phyloP scores from a whole-genome alignment of 2,888 invertebrate species.

The Diarsia dahlii region DNA sequence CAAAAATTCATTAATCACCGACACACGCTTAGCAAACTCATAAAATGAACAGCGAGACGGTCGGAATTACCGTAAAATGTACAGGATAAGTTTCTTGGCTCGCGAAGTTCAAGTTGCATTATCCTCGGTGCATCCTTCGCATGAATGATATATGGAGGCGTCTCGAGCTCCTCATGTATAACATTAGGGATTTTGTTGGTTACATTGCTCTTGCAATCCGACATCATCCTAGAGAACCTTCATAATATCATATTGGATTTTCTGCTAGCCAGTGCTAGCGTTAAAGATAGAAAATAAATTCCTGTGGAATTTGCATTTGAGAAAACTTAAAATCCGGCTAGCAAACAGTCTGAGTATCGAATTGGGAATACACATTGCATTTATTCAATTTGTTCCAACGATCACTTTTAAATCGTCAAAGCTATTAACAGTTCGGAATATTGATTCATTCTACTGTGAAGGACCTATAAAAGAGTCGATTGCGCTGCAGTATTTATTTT shows the following conservation, averaged over 20 bases:
- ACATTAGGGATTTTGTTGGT: slow-evolving; percentile 54
- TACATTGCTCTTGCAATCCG: slow-evolving; percentile 48
- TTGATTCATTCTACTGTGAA: slow-evolving; percentile 47
- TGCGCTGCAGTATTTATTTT: slow-evolving; percentile 34
- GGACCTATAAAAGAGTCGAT: slow-evolving; percentile 23
- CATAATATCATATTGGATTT: slow-evolving; percentile 23
- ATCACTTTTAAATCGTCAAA: slow-evolving; percentile 25
- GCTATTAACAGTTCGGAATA: slow-evolving; percentile 23
- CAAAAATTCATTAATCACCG: slow-evolving; percentile 64
- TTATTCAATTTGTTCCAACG: slow-evolving; percentile 20
- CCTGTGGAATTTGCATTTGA: too few relatives aligned
- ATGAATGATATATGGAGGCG: slow-evolving; percentile 65
- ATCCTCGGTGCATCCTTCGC: slow-evolving; percentile 60
- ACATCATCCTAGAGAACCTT: slow-evolving; percentile 30
- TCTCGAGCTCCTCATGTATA: slow-evolving; percentile 62
- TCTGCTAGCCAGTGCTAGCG: too few relatives aligned
- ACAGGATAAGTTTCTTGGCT: slow-evolving; percentile 48
- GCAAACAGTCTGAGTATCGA: slow-evolving; percentile 6
- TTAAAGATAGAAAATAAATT: too few relatives aligned
- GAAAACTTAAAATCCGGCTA: slow-evolving; percentile 6
- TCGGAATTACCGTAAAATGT: slow-evolving; percentile 47
- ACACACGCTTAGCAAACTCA: slow-evolving; percentile 46
- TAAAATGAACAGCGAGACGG: slow-evolving; percentile 37
- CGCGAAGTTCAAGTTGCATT: slow-evolving; percentile 57
- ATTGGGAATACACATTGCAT: slow-evolving; percentile 4